Evolutionary conservation across 2,888 invertebrate species (phyloP).

Genomic region (Troglohyphantes excavatus): DNA sequence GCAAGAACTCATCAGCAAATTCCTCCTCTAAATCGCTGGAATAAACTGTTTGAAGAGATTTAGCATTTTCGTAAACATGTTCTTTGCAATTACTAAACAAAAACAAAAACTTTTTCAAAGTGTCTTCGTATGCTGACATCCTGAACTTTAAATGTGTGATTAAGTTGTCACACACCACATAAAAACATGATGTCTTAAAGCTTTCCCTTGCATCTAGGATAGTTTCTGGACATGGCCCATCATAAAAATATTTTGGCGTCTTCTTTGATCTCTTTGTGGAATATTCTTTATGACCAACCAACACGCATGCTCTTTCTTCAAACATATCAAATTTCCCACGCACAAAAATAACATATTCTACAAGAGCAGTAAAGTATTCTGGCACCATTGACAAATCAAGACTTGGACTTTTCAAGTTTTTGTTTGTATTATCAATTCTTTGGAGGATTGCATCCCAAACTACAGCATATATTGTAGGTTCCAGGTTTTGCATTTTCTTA

Average conservation of each 20-base stretch:
- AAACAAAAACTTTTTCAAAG: neutral
- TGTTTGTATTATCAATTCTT: neutral
- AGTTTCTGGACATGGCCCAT: neutral
- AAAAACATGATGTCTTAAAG: neutral
- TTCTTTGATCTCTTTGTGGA: neutral
- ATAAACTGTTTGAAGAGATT: neutral
- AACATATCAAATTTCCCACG: neutral
- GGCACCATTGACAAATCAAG: neutral
- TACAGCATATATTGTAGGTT: neutral
- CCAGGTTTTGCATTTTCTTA: conserved; percentile 2
- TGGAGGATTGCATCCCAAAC: neutral
- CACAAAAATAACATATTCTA: neutral
- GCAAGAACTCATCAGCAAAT: neutral
- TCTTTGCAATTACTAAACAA: neutral
- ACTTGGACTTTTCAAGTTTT: neutral
- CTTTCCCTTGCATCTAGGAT: neutral
- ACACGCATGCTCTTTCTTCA: neutral
- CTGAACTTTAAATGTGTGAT: neutral
- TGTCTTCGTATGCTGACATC: neutral
- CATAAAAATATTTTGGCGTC: neutral
- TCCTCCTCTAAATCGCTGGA: neutral
- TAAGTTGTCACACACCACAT: neutral
- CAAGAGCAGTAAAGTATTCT: neutral
- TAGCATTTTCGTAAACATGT: neutral
- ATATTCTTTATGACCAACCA: neutral